Conservation (phyloP, 2,797 vertebrate species). For the Lophura swinhoii region DNA sequence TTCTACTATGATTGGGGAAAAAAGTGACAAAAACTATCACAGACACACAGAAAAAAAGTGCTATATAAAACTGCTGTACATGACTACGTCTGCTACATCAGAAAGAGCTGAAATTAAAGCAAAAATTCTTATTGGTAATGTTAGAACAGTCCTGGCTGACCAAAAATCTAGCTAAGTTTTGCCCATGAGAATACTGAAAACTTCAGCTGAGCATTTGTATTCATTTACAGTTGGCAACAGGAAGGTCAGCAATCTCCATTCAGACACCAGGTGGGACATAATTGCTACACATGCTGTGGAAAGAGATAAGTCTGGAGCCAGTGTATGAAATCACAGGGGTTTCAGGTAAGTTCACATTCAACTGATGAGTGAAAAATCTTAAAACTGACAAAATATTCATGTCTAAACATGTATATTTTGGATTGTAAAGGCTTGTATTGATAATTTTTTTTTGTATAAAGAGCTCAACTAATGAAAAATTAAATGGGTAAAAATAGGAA, state of each 20-base stretch:
- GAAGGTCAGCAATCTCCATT: neutral
- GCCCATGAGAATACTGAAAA: neutral
- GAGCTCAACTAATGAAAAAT: neutral
- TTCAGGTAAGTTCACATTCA: neutral
- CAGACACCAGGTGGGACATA: neutral
- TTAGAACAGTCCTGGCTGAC: neutral
- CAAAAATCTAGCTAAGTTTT: neutral
- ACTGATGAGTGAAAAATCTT: neutral
- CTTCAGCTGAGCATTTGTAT: neutral
- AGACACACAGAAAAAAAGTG: neutral
- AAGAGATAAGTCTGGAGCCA: rapidly evolving
- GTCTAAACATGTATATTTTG: rapidly evolving
- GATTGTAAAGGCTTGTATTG: neutral
- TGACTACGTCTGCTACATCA: neutral
- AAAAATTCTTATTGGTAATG: neutral
- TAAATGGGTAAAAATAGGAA: neutral
- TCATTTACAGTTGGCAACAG: neutral
- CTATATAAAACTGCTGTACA: neutral
- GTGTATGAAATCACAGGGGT: neutral
- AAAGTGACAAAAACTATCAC: neutral
- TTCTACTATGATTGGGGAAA: neutral
- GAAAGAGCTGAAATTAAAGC: neutral
- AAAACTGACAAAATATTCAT: neutral
- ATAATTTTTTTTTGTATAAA: neutral
- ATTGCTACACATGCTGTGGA: neutral